phyloP scores from a whole-genome alignment of 2,797 vertebrate species.

The Leptodactylus fallax region DNA sequence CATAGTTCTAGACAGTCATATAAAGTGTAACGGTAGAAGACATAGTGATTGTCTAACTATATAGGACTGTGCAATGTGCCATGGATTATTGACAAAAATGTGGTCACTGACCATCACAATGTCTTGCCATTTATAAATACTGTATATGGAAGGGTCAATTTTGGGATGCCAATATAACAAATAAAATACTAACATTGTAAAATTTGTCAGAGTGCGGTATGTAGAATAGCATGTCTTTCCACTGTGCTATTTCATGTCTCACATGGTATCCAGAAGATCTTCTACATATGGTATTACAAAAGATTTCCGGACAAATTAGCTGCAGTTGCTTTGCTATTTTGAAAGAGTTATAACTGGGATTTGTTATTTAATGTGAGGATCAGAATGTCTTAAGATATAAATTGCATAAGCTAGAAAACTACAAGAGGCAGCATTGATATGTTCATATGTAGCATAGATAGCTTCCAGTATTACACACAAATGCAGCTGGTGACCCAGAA shows the following conservation, averaged over 20 bases:
- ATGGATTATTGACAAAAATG: neutral
- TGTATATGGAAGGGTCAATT: neutral
- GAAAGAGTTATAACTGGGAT: constrained; percentile 8
- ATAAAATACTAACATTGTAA: neutral
- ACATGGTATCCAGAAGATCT: neutral
- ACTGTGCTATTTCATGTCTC: neutral
- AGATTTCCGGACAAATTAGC: constrained; percentile 37
- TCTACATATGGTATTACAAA: constrained; percentile 19
- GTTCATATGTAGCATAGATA: neutral
- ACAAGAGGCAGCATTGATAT: neutral
- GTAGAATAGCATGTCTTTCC: neutral
- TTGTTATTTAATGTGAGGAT: constrained; percentile 29
- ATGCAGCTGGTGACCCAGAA: constrained; percentile 2
- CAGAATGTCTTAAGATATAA: neutral
- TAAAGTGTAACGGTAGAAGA: neutral
- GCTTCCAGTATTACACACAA: neutral
- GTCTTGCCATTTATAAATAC: neutral
- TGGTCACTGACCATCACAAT: neutral
- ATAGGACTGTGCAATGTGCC: neutral
- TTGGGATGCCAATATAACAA: neutral
- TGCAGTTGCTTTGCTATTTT: constrained; percentile 37
- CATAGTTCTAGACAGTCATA: too few species aligned
- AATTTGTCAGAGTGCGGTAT: neutral
- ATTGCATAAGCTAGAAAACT: constrained; percentile 14
- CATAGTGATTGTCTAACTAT: neutral